Evolutionary conservation across 37 sponge, comb jelly and placozoan genomes (phyloP), one percentile per base, ranked within the genome.

Genomic region (Amphimedon queenslandica): DNA sequence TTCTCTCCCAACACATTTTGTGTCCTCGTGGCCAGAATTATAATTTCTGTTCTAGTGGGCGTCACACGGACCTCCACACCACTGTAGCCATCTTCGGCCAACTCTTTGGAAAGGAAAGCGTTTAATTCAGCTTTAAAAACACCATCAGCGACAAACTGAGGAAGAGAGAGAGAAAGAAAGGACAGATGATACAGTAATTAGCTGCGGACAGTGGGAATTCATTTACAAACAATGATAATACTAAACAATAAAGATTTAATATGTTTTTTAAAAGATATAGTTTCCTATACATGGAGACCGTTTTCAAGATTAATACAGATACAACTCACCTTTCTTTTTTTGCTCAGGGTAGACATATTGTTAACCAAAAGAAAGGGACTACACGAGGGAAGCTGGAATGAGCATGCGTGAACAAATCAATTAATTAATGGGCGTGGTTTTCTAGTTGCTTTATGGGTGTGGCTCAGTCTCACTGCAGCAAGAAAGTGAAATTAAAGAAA

Each of bases 31-130:
- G 99, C 99, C 57, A 95, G 82, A 57, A 99, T 99, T 70, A 99
- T 99, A 60, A 99, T 92, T 73, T 99, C 99, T 28, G 99, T 99
- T 55, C 93, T 86, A 55, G 96, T 92, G 55, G 99, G 99, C 6
- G 99, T 99, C 16, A 99, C 99, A 57, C 99, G 75, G 25, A 99
- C 99, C 67, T 99, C 99, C n/a, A 99, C 99, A 57, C 99, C 99
- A 43, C 91, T 90, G 83, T 99, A 99, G 28, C 99, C 99, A 90
- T 99, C 99, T 55, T 94, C 99, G 34, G 99, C 87, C 5, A 99
- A 77, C 68, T 99, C 99, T 51, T 88, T 75, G 30, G 78, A 73
- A 2, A 99, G 88, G 69, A 99, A 99, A 28, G 72, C 75, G 61
- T 99, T 90, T 56, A 99, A 79, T 58, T 99, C 99, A 2, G 99